phyloP scores from a whole-genome alignment of 2,888 invertebrate genomes.

The Meganola albula region DNA sequence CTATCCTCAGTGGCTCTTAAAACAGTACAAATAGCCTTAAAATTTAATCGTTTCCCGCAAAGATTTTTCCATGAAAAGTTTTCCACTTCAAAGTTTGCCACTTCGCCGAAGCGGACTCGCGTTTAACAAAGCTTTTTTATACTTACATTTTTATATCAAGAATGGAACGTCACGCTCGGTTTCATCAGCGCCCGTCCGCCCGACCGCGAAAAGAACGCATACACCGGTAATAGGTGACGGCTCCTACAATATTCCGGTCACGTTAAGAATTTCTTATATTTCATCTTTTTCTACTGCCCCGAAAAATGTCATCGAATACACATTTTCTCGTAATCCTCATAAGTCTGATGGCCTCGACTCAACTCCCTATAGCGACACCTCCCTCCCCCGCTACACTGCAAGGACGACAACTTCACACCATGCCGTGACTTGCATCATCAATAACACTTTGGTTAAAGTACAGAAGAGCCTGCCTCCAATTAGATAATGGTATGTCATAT shows the following conservation, averaged over 20 bases:
- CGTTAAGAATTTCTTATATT: slow-evolving; percentile 76
- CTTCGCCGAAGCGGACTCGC: slow-evolving; percentile 71
- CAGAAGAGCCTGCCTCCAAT: slow-evolving; percentile 48
- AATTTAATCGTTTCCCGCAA: slow-evolving; percentile 72
- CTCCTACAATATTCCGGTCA: slow-evolving; percentile 66
- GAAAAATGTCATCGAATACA: slow-evolving; percentile 78
- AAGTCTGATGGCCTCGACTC: slow-evolving; percentile 67
- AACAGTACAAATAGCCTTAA: slow-evolving; percentile 70
- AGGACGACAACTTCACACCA: slow-evolving; percentile 57
- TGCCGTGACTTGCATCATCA: slow-evolving; percentile 61
- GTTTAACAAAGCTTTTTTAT: slow-evolving; percentile 77
- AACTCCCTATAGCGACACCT: slow-evolving; percentile 38
- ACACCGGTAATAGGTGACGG: slow-evolving; percentile 74
- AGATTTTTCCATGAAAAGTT: slow-evolving; percentile 75
- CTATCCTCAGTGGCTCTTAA: slow-evolving; percentile 44
- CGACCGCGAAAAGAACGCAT: slow-evolving; percentile 70
- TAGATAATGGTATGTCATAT: slow-evolving; percentile 41
- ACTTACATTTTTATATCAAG: slow-evolving; percentile 74
- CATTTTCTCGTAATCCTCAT: slow-evolving; percentile 77
- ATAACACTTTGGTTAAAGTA: slow-evolving; percentile 41
- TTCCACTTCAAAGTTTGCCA: slow-evolving; percentile 77
- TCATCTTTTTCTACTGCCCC: slow-evolving; percentile 75
- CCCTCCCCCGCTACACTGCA: slow-evolving; percentile 25
- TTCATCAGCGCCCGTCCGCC: slow-evolving; percentile 65
- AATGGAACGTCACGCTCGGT: slow-evolving; percentile 74